These are phyloP conservation scores for Lanius ludovicianus DNA, from an alignment of 2,113 vertebrate genomes.

Conservation along the genomic window DNA sequence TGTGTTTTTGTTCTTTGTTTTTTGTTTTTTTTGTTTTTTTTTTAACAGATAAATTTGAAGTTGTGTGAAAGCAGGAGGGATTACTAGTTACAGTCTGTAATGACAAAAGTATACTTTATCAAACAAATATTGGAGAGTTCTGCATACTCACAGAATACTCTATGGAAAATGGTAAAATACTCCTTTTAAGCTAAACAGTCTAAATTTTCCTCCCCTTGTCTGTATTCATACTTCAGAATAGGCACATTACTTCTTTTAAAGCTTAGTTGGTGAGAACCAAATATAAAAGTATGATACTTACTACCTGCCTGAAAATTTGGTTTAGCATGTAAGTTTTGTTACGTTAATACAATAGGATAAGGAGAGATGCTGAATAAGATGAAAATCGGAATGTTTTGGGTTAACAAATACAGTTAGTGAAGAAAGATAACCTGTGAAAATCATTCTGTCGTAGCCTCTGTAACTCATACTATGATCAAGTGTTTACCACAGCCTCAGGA, in stretches of 20 bases:
- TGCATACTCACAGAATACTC: background rate
- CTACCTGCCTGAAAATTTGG: background rate
- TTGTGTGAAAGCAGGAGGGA: background rate
- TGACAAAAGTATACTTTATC: background rate
- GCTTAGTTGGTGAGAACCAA: background rate
- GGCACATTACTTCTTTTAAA: background rate
- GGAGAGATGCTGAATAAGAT: background rate
- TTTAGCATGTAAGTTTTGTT: background rate
- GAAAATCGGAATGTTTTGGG: background rate
- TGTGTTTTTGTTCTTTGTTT: background rate
- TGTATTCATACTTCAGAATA: background rate
- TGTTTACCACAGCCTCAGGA: background rate
- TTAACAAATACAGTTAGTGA: background rate
- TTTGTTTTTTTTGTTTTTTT: background rate
- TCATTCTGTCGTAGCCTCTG: background rate
- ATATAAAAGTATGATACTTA: background rate
- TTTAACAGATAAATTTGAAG: background rate
- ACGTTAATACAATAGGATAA: background rate
- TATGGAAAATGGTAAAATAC: background rate
- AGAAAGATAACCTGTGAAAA: background rate
- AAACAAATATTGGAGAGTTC: background rate
- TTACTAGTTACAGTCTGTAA: background rate
- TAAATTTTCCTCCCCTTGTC: background rate
- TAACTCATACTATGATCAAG: background rate
- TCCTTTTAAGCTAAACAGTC: background rate